Conservation (phyloP, 2,888 invertebrate species). For the Drosophila incognita region DNA sequence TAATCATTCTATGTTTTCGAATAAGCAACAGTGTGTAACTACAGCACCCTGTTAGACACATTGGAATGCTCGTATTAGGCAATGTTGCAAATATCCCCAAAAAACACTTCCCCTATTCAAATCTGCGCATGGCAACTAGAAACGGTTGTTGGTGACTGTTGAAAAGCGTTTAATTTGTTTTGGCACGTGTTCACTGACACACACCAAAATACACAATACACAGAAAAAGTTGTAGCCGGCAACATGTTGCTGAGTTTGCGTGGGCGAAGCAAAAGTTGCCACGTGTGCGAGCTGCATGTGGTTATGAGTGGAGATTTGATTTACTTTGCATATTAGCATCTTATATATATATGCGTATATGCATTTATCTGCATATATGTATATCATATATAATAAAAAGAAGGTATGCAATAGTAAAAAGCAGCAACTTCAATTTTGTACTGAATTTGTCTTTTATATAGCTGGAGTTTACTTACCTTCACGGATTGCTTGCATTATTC, state of each 20-base stretch:
- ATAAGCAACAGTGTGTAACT: neutral
- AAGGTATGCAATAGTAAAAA: neutral
- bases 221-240: constrained; percentile 25
- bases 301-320: constrained; percentile 14
- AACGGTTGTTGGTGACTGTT: constrained; percentile 64
- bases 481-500: constrained; percentile 16
- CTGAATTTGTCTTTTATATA: constrained; percentile 34
- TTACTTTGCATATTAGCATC: constrained; percentile 39
- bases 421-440: constrained; percentile 20
- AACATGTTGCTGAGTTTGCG: constrained; percentile 72
- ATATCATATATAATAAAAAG: constrained; percentile 1
- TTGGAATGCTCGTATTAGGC: constrained; percentile 5
- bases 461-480: constrained; percentile 1
- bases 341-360: constrained; percentile 6
- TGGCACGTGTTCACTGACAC: constrained; percentile 61
- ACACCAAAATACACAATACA: constrained; percentile 9
- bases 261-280: constrained; percentile 41
- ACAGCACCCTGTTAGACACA: neutral
- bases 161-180: constrained; percentile 51
- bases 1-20: neutral
- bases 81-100: constrained; percentile 20
- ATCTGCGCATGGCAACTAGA: constrained; percentile 43
- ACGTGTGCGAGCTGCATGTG: constrained; percentile 41
- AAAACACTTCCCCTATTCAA: constrained; percentile 31
- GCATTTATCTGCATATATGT: constrained; percentile 2